Evolutionary conservation across 2,113 vertebrate genomes (phyloP).

Genomic region (Tichodroma muraria): DNA sequence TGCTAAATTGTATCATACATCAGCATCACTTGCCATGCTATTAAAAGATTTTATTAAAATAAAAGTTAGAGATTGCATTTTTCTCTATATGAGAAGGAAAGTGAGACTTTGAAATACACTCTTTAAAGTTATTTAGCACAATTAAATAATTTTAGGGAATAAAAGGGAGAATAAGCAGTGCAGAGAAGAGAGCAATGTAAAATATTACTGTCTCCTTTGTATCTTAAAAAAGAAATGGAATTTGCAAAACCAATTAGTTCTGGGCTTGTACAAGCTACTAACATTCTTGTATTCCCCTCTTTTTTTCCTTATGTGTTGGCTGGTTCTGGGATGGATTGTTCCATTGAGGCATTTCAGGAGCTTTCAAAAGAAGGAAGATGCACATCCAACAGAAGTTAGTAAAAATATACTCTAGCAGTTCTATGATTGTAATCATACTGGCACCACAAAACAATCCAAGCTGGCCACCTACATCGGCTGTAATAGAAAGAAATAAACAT

Average conservation of each 20-base stretch:
- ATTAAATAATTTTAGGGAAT: background rate
- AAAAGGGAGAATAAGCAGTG: background rate
- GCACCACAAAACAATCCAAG: conserved; percentile 77
- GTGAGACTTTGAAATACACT: background rate
- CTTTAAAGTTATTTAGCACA: background rate
- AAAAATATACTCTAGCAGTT: conserved; percentile 72
- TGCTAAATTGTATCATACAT: background rate
- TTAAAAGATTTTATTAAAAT: background rate
- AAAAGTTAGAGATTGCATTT: background rate
- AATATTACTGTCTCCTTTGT: background rate
- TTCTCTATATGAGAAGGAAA: background rate
- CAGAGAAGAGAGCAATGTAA: background rate
- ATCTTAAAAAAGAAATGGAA: background rate
- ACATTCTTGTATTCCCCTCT: conserved; percentile 54
- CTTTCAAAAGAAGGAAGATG: conserved; percentile 73
- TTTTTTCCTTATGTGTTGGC: background rate
- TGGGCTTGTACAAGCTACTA: background rate
- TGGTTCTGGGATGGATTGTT: conserved; percentile 13
- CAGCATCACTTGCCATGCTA: background rate
- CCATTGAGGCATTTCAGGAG: conserved; percentile 53
- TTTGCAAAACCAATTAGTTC: background rate
- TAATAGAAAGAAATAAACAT: conserved; percentile 42
- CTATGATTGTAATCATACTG: conserved; percentile 76
- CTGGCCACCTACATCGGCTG: conserved; percentile 74
- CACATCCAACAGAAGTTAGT: conserved; percentile 75